These are phyloP conservation scores for Apodemia hepburni DNA, from an alignment of 2,888 invertebrate genomes.

Conservation along the genomic window DNA sequence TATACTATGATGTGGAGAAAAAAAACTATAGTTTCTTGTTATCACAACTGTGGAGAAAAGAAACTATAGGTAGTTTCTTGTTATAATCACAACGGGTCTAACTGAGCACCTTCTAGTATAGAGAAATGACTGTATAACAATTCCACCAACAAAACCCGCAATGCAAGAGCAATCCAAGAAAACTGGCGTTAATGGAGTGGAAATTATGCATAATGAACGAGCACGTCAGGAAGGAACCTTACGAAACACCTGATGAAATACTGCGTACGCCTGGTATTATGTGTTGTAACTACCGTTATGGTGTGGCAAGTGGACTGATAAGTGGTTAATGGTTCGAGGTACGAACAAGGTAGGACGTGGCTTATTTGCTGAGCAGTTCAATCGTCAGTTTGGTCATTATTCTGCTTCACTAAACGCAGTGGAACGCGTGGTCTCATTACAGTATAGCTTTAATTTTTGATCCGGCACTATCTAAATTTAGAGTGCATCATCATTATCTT, in stretches of 20 bases:
- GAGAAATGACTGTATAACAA: not conserved
- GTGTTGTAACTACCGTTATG: slow-evolving; percentile 13
- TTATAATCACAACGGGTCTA: no score
- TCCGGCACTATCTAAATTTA: no score
- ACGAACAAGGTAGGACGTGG: not conserved
- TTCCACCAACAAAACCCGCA: not conserved
- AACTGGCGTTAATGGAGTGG: slow-evolving; percentile 11
- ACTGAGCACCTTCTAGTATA: not conserved
- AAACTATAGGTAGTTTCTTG: no score
- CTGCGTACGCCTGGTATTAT: slow-evolving; percentile 6
- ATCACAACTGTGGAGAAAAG: no score
- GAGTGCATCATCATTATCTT: no score
- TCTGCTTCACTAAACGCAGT: not conserved
- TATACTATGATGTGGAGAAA: no score
- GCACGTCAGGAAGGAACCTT: slow-evolving; percentile 10
- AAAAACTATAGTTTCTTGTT: no score
- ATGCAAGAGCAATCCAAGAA: slow-evolving; percentile 2
- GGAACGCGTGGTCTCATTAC: no score
- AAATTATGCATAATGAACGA: slow-evolving; percentile 10
- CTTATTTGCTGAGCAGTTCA: not conserved
- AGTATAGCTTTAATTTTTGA: no score
- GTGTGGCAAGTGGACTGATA: not conserved
- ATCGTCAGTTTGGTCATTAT: not conserved
- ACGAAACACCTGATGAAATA: slow-evolving; percentile 12
- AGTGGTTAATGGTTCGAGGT: not conserved